phyloP scores from a whole-genome alignment of 2,888 invertebrate genomes.

The Diarsia brunnea region DNA sequence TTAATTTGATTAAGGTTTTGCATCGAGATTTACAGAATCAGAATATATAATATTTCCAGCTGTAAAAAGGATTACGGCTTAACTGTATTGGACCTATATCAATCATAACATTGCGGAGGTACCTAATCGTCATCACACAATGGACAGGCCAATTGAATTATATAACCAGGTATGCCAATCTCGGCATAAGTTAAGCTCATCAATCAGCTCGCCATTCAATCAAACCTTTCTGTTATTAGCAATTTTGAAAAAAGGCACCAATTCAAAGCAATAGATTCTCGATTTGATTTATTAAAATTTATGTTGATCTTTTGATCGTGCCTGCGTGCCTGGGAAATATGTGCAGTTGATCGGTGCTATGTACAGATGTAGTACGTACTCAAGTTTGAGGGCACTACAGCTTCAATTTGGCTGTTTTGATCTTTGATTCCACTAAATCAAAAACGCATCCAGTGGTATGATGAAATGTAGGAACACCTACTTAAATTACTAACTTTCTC shows the following conservation, averaged over 20 bases:
- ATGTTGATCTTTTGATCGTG: not conserved
- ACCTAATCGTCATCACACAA: not conserved
- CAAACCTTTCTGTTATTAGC: not conserved
- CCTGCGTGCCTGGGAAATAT: too few species aligned
- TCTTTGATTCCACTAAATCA: not conserved
- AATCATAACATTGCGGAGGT: too few species aligned
- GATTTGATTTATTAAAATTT: not conserved
- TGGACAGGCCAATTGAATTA: not conserved
- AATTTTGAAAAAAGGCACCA: not conserved
- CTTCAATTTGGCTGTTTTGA: too few species aligned
- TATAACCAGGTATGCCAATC: not conserved
- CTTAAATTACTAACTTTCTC: not conserved
- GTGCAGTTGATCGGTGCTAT: too few species aligned
- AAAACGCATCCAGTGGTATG: not conserved
- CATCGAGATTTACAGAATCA: conserved; percentile 30
- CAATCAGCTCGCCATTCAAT: not conserved
- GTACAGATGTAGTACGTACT: too few species aligned
- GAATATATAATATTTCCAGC: conserved; percentile 2
- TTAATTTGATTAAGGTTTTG: conserved; percentile 52
- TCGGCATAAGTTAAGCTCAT: conserved; percentile 1
- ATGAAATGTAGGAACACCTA: not conserved
- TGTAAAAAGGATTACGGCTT: conserved; percentile 27
- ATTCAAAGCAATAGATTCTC: not conserved
- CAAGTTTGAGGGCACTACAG: too few species aligned
- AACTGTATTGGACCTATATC: conserved; percentile 29